Conservation (phyloP, 2,888 invertebrate genomes). For the Cryptus armator region DNA sequence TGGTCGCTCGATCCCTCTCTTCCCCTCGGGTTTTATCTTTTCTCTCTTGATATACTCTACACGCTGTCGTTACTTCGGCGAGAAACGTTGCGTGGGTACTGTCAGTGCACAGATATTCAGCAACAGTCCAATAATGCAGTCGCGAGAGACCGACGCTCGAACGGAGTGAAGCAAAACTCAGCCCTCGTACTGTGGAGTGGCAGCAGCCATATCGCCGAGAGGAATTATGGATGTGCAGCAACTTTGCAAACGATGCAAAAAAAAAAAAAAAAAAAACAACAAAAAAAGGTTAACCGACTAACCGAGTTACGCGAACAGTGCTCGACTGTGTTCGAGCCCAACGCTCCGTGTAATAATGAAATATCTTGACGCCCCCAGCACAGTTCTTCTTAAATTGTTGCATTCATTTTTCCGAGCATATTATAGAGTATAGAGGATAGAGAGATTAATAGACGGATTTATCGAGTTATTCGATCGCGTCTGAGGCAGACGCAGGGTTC, state of each 20-base stretch:
- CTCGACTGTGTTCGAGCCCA: slow-evolving; percentile 73
- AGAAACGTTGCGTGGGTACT: neutral
- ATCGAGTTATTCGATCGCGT: slow-evolving; percentile 75
- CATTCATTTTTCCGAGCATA: slow-evolving; percentile 1
- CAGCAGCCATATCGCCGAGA: slow-evolving; percentile 44
- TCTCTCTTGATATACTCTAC: neutral
- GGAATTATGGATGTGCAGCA: slow-evolving; percentile 36
- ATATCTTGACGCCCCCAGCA: slow-evolving; percentile 65
- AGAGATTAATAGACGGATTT: slow-evolving; percentile 56
- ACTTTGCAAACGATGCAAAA: slow-evolving; percentile 59
- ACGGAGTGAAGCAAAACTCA: neutral
- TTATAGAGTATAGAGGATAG: neutral
- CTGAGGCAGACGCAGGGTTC: slow-evolving; percentile 55
- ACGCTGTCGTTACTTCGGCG: slow-evolving; percentile 17
- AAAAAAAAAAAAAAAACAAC: neutral
- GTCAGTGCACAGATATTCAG: neutral
- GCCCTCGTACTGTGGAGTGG: neutral
- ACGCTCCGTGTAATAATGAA: slow-evolving; percentile 71
- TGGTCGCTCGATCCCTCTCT: too few relatives aligned
- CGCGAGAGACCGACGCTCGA: neutral
- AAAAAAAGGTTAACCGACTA: slow-evolving; percentile 68
- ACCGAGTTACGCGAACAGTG: slow-evolving; percentile 75
- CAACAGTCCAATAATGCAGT: slow-evolving; percentile 1
- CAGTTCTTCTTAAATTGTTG: slow-evolving; percentile 23
- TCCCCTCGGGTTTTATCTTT: neutral